These are phyloP conservation scores for Hemistola chrysoprasaria DNA, from an alignment of 2,888 invertebrate genomes.

Conservation along the genomic window DNA sequence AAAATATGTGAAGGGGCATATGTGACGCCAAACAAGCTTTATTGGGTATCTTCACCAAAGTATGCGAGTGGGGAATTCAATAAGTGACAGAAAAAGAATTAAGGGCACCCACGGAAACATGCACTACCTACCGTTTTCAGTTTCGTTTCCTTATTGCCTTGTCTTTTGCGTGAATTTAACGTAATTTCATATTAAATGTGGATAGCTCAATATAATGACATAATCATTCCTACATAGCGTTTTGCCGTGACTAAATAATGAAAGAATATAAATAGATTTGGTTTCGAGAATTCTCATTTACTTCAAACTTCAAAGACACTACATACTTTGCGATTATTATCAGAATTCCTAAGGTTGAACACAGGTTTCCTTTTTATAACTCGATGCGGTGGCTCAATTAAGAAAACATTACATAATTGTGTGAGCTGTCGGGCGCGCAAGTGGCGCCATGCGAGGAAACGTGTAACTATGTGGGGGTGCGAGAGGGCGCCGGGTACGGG, in stretches of 20 bases:
- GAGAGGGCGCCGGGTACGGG: constrained; percentile 50
- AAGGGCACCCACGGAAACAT: constrained; percentile 55
- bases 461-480: constrained; percentile 72
- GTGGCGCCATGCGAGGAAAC: constrained; percentile 76
- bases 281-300: constrained; percentile 38
- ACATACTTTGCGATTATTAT: constrained; percentile 32
- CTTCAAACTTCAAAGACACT: constrained; percentile 29
- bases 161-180: constrained; percentile 11
- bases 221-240: constrained; percentile 11
- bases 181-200: constrained; percentile 14
- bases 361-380: constrained; percentile 56
- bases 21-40: constrained; percentile 69
- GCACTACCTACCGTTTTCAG: constrained; percentile 52
- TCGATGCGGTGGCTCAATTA: constrained; percentile 69
- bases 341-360: constrained; percentile 41
- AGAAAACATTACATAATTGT: constrained; percentile 80
- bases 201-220: constrained; percentile 17
- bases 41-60: constrained; percentile 73
- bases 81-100: constrained; percentile 73
- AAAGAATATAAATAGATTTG: constrained; percentile 10
- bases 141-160: constrained; percentile 38
- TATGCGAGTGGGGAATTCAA: constrained; percentile 73
- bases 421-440: constrained; percentile 68
- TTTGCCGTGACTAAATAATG: constrained; percentile 10
- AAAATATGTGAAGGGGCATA: constrained; percentile 63